A percentile compares a stretch with the other conserved stretches of the same genome.
phyloP scores from a whole-genome alignment of 2,888 invertebrate genomes.

The Drosophila affinis region DNA sequence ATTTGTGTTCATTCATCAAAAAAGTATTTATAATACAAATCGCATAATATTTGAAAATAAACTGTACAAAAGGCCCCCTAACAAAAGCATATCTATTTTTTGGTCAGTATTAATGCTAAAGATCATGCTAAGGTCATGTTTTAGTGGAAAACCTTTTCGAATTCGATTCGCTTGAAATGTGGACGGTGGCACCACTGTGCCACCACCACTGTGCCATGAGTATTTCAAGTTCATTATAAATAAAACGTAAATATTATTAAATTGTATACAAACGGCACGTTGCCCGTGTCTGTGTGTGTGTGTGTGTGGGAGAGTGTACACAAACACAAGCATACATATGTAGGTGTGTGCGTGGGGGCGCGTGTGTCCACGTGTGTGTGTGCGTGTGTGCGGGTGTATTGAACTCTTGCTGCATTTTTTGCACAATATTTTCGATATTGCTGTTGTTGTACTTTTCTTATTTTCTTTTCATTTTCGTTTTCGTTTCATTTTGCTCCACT shows the following conservation, averaged over 20 bases:
- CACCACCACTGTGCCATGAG: conserved; percentile 44
- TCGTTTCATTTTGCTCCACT: conserved; percentile 5
- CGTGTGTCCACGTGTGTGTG: conserved; percentile 40
- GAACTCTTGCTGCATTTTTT: conserved; percentile 77
- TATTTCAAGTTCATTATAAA: conserved; percentile 76
- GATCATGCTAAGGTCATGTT: no score
- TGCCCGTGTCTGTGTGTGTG: conserved; percentile 25
- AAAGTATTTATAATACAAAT: no score
- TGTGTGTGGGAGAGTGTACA: conserved; percentile 17
- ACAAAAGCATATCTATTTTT: no score
- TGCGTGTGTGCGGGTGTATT: conserved; percentile 63
- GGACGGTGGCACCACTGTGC: conserved; percentile 38
- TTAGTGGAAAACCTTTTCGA: no score
- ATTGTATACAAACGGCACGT: conserved; percentile 62
- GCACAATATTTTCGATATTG: conserved; percentile 55
- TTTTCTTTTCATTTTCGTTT: conserved; percentile 15
- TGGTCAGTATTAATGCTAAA: no score
- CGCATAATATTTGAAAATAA: no score
- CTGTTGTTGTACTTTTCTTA: conserved; percentile 14
- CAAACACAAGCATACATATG: background rate
- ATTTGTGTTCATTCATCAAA: no score
- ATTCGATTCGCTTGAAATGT: background rate
- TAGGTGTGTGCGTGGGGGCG: conserved; percentile 39
- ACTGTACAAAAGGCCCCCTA: no score
- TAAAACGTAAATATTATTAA: conserved; percentile 79